Conservation (phyloP, 1,140 invertebrate genomes). For the Manduca sexta region DNA sequence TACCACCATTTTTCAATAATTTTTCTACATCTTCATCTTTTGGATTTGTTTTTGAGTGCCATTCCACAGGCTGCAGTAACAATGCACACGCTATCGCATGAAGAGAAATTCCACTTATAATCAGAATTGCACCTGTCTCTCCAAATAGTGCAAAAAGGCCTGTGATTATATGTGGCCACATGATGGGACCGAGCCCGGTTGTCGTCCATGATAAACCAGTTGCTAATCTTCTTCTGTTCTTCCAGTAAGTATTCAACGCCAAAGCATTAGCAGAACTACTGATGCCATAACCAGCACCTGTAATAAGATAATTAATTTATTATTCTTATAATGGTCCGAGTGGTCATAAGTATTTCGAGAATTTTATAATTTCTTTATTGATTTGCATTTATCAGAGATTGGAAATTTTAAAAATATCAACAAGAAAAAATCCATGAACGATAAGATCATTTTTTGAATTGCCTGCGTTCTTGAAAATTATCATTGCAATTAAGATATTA, state of each 20-base stretch:
- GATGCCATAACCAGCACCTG: conserved; percentile 76
- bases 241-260: conserved; percentile 77
- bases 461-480: no score
- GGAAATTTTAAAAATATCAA: not conserved
- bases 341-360: not conserved
- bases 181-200: conserved; percentile 75
- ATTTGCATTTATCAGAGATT: not conserved
- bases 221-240: conserved; percentile 73
- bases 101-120: conserved; percentile 74
- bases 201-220: conserved; percentile 75
- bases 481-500: no score
- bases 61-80: conserved; percentile 77
- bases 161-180: conserved; percentile 74
- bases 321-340: no score
- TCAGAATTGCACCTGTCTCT: conserved; percentile 73
- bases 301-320: conserved; percentile 3
- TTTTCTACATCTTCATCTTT: conserved; percentile 42
- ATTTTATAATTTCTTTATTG: not conserved
- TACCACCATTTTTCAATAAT: conserved; percentile 26
- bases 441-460: no score
- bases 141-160: conserved; percentile 70
- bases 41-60: conserved; percentile 70
- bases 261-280: conserved; percentile 75
- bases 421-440: no score
- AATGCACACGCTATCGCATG: conserved; percentile 75